These are phyloP conservation scores for Coregonus clupeaformis DNA, from an alignment of 2,113 vertebrate genomes.

Conservation along the genomic window DNA sequence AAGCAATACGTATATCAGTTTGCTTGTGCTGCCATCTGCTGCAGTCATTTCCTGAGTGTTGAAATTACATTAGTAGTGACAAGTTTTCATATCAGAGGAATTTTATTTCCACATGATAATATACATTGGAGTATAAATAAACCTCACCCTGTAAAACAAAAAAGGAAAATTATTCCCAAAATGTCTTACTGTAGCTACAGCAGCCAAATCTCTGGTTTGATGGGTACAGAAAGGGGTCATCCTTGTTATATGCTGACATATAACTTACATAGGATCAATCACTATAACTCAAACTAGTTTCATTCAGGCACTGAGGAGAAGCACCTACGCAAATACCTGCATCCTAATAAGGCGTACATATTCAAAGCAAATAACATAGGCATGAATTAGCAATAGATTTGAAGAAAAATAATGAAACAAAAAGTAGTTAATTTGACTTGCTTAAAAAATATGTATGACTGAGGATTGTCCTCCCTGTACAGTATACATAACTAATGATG, in stretches of 20 bases:
- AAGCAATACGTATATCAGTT: neutral
- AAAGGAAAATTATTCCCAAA: neutral
- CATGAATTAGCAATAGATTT: constrained; percentile 30
- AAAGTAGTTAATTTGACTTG: too few relatives aligned
- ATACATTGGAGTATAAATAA: constrained; percentile 61
- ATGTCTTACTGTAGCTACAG: neutral
- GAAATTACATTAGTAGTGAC: too few relatives aligned
- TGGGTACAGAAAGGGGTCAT: neutral
- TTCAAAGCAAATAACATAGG: constrained; percentile 36
- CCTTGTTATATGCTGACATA: constrained; percentile 1
- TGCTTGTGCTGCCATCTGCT: neutral
- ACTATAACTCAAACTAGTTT: constrained; percentile 9
- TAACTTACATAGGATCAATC: neutral
- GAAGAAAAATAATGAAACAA: constrained; percentile 23
- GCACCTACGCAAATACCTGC: constrained; percentile 46
- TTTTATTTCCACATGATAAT: constrained; percentile 24
- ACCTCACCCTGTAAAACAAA: constrained; percentile 16
- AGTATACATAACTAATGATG: too few relatives aligned
- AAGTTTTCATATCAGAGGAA: constrained; percentile 23
- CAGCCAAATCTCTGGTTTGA: neutral
- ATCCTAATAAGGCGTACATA: constrained; percentile 56
- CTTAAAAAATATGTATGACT: constrained; percentile 1
- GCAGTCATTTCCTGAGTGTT: neutral
- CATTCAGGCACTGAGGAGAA: constrained; percentile 63
- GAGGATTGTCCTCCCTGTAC: constrained; percentile 29